Conservation (phyloP, 1,140 invertebrate genomes). For the Ceratina australensis region DNA sequence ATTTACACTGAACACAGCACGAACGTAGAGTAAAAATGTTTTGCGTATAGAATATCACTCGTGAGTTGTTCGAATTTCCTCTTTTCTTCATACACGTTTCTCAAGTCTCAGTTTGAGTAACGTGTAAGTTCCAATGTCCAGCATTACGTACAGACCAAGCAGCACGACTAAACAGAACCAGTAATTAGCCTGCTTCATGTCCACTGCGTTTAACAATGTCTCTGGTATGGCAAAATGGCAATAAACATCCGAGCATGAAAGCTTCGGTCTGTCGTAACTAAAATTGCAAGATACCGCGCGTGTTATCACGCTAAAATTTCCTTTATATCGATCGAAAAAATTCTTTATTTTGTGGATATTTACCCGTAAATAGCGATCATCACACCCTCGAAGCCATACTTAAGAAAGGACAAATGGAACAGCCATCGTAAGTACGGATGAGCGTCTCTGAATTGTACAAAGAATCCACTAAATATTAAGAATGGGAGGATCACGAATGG, state of each 20-base stretch:
- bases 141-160: conserved; percentile 81
- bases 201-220: conserved; percentile 85
- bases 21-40: conserved; percentile 3
- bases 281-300: conserved; percentile 77
- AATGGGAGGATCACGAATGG: conserved; percentile 92
- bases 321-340: no score
- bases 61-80: neutral
- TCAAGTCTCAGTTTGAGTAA: conserved; percentile 84
- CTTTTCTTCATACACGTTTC: conserved; percentile 69
- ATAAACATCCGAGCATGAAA: conserved; percentile 83
- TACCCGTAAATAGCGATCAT: conserved; percentile 85
- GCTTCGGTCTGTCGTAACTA: conserved; percentile 85
- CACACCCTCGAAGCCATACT: conserved; percentile 88
- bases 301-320: neutral
- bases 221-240: conserved; percentile 87
- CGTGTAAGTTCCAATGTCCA: conserved; percentile 84
- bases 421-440: conserved; percentile 90
- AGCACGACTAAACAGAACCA: conserved; percentile 83
- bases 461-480: conserved; percentile 93
- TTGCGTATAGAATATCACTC: neutral
- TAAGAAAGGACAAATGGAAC: conserved; percentile 91
- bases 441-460: conserved; percentile 91
- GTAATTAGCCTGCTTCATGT: conserved; percentile 86
- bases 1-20: conserved; percentile 39
- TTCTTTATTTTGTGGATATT: conserved; percentile 6